Percentiles rank a stretch among this genome's conserved stretches.
Evolutionary conservation across 1,140 invertebrate genomes (phyloP).

Genomic region (Drosophila mayri): DNA sequence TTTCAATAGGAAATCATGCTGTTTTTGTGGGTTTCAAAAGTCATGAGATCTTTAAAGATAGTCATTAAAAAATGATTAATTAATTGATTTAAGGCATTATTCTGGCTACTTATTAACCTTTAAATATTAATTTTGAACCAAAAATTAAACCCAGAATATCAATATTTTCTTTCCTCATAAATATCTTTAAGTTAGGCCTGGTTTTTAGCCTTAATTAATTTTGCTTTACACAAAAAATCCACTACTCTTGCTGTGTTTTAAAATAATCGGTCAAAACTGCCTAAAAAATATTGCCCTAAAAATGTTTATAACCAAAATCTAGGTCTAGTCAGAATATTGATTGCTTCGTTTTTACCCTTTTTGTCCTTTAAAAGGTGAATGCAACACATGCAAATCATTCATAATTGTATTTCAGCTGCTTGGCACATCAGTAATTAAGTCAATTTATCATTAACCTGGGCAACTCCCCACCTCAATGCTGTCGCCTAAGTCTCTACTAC

Average conservation of each 20-base stretch:
- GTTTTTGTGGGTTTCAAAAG: not conserved
- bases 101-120: too few species aligned
- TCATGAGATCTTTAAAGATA: not conserved
- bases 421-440: constrained; percentile 81
- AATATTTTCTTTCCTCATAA: too few species aligned
- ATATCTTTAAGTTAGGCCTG: too few species aligned
- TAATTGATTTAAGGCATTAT: too few species aligned
- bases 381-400: constrained; percentile 65
- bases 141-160: too few species aligned
- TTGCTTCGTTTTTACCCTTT: not conserved
- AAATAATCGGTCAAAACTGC: too few species aligned
- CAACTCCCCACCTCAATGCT: constrained; percentile 1
- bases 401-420: constrained; percentile 65
- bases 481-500: not conserved
- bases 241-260: not conserved
- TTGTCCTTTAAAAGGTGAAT: not conserved
- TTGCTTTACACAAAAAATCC: too few species aligned
- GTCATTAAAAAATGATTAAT: not conserved
- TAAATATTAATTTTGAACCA: too few species aligned
- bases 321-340: not conserved
- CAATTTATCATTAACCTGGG: constrained; percentile 77
- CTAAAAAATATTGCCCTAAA: too few species aligned
- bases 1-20: too few species aligned
- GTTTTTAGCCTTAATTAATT: too few species aligned
- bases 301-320: too few species aligned